Evolutionary conservation across 2,888 invertebrate genomes (phyloP).

Genomic region (Scaptomyza tumidula): DNA sequence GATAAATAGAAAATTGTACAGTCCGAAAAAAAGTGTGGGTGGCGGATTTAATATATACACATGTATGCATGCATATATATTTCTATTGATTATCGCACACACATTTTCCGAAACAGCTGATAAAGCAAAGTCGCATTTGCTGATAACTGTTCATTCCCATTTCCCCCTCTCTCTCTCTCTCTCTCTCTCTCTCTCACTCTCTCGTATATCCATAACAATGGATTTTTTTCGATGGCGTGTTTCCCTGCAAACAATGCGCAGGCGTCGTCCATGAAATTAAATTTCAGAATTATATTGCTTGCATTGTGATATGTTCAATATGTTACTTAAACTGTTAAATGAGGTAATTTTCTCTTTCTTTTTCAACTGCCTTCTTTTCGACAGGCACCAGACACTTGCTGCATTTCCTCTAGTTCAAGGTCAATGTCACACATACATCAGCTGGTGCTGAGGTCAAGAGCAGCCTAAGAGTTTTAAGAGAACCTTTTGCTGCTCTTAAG

Average conservation of each 20-base stretch:
- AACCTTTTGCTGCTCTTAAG: constrained; percentile 11
- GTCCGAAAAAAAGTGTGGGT: constrained; percentile 9
- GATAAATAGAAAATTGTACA: background rate
- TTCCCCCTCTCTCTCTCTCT: background rate
- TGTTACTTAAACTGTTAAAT: constrained; percentile 22
- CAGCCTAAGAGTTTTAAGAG: constrained; percentile 6
- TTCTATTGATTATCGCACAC: constrained; percentile 37
- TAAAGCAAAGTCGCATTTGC: constrained; percentile 15
- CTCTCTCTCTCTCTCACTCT: background rate
- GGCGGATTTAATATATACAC: background rate
- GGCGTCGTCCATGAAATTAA: constrained; percentile 19
- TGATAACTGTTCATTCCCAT: constrained; percentile 28
- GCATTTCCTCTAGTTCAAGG: constrained; percentile 57
- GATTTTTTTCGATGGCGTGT: constrained; percentile 21
- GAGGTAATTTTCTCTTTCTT: background rate
- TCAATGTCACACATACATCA: constrained; percentile 51
- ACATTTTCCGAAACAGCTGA: constrained; percentile 47
- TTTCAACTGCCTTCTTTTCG: background rate
- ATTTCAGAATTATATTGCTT: constrained; percentile 11
- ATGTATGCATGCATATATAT: background rate
- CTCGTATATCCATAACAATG: constrained; percentile 7
- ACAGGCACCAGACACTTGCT: constrained; percentile 45
- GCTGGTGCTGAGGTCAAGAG: constrained; percentile 27
- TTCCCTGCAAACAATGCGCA: constrained; percentile 36
- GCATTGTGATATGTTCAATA: constrained; percentile 21